phyloP scores from a whole-genome alignment of 1,140 invertebrate genomes.

The Diorhabda sublineata region DNA sequence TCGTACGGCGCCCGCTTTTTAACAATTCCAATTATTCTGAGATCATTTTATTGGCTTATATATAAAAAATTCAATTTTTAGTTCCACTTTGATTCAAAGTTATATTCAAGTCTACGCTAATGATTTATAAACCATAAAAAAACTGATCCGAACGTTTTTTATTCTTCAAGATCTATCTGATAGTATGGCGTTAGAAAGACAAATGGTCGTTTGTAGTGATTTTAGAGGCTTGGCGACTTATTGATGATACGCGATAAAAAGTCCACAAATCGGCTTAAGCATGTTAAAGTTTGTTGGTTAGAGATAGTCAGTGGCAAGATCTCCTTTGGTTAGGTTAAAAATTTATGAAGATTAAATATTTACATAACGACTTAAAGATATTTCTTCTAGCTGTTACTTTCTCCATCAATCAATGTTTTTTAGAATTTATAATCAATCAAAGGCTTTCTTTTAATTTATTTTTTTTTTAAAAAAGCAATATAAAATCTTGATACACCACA shows the following conservation, averaged over 20 bases:
- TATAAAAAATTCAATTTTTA: too few species aligned
- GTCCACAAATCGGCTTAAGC: background rate
- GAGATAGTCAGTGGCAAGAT: background rate
- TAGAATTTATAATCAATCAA: too few species aligned
- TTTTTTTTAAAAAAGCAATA: too few species aligned
- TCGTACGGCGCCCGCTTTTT: too few species aligned
- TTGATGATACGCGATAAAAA: conserved; percentile 6
- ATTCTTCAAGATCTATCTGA: conserved; percentile 19
- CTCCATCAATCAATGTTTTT: too few species aligned
- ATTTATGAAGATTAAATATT: background rate
- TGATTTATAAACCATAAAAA: background rate
- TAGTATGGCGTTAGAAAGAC: conserved; percentile 36
- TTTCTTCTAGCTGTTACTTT: too few species aligned
- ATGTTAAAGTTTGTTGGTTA: background rate
- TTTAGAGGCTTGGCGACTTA: conserved; percentile 5
- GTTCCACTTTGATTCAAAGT: too few species aligned
- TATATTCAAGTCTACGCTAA: too few species aligned
- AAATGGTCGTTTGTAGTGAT: conserved; percentile 29
- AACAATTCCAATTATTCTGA: too few species aligned
- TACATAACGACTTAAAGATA: background rate
- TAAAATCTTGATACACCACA: too few species aligned
- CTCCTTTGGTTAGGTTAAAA: background rate
- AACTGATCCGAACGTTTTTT: conserved; percentile 18
- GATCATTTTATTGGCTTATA: too few species aligned
- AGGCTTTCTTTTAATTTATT: too few species aligned